Evolutionary conservation across 2,797 vertebrate genomes (phyloP), one percentile per base, ranked within the genome.

Genomic region (Dendrocincla tyrannina): DNA sequence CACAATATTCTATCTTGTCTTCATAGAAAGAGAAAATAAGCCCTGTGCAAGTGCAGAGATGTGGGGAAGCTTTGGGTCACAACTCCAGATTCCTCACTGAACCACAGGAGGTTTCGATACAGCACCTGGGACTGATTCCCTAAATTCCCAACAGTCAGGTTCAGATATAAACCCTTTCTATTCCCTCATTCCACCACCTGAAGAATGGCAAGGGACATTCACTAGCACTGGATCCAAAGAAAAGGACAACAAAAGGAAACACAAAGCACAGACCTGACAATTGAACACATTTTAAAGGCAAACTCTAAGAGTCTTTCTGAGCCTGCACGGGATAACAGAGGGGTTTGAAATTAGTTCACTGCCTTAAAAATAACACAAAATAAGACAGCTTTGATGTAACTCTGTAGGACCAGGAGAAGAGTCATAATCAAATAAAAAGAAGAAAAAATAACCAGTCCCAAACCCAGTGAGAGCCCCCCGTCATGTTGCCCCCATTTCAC

Each of bases 241-340:
- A 64, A 91, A 76, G 86, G 84, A 35, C 37, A 86, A 86, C 56
- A 85, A 94, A 96, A 89, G 64, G 84, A 44, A 92, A 70, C 81
- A 95, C 92, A 94, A 92, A 92, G 89, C 52, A 90, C 81, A 81
- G 89, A 72, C 39, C 80, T 77, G 62, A 89, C 75, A 79, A 87
- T 32, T 11, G 72, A 33, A 59, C 44, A 50, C 17, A 2, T 76
- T 85, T 50, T 72, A 81, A 76, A 79, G 73, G 79, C 58, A 81
- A 93, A 79, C 2, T 19, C 41, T 62, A 70, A 75, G 69, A 60
- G 76, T 77, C 66, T 81, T 96, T 97, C 88, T 95, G 89, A 96
- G 95, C 53, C 92, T 88, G 83, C 25, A 13, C 0, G 1, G 89
- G 90, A 24, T 50, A 95, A 92, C 2, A 1, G 80, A 62, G 60